Evolutionary conservation across 2,113 vertebrate genomes (phyloP).

Genomic region (Zapornia atra): DNA sequence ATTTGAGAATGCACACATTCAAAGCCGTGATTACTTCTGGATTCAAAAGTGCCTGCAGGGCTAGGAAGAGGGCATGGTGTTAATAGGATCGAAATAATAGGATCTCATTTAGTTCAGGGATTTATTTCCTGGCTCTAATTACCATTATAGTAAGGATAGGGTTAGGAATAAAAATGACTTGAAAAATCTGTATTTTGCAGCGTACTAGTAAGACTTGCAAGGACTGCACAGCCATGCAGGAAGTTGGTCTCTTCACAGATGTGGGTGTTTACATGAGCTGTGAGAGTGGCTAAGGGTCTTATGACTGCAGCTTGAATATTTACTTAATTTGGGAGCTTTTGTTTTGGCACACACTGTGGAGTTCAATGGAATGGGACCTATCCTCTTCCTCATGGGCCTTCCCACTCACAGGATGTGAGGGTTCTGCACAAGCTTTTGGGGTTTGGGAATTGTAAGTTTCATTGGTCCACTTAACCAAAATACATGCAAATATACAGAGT

Average conservation of each 20-base stretch:
- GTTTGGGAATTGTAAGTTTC: background rate
- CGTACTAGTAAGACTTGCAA: background rate
- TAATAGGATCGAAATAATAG: constrained; percentile 62
- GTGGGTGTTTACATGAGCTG: background rate
- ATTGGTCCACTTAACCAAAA: background rate
- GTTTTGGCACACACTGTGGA: background rate
- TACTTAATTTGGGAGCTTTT: background rate
- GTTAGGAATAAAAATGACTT: background rate
- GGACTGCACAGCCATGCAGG: background rate
- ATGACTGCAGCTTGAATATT: background rate
- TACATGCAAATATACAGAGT: background rate
- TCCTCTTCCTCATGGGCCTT: background rate
- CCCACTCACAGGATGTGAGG: background rate
- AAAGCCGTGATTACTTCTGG: constrained; percentile 15
- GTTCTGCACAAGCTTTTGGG: background rate
- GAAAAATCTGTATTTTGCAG: constrained; percentile 1
- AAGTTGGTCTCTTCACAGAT: background rate
- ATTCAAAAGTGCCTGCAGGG: constrained; percentile 43
- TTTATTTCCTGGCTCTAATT: constrained; percentile 59
- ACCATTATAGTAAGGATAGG: background rate
- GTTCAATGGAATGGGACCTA: background rate
- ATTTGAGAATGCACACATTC: constrained; percentile 28
- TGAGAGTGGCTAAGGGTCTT: background rate
- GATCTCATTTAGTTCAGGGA: constrained; percentile 41
- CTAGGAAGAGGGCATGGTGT: constrained; percentile 37